A percentile compares a stretch with the other conserved stretches of the same genome.
phyloP scores from a whole-genome alignment of 2,888 invertebrate genomes.

The Volucella bombylans region DNA sequence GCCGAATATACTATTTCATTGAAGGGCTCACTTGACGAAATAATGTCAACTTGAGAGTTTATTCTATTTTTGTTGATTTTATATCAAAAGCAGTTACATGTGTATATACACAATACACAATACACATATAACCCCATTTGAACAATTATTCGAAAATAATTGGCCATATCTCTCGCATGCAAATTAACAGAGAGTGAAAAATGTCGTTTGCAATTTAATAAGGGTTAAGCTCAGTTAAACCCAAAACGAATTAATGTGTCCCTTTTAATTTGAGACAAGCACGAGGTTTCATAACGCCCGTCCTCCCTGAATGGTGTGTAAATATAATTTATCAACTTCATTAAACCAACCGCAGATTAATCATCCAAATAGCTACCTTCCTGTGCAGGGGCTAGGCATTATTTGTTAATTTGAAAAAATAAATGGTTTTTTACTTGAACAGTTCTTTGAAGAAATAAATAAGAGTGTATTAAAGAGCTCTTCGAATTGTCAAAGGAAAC shows the following conservation, averaged over 20 bases:
- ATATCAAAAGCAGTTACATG: slow-evolving; percentile 32
- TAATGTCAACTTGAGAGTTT: no score
- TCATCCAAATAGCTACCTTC: slow-evolving; percentile 28
- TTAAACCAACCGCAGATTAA: slow-evolving; percentile 62
- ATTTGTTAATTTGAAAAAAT: not conserved
- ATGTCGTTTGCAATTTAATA: slow-evolving; percentile 68
- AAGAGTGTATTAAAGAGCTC: no score
- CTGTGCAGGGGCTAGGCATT: slow-evolving; percentile 8
- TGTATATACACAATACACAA: slow-evolving; percentile 29
- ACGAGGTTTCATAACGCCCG: slow-evolving; percentile 13
- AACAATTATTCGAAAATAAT: slow-evolving; percentile 51
- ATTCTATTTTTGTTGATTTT: not conserved
- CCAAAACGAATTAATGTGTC: slow-evolving; percentile 64
- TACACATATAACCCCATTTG: slow-evolving; percentile 37
- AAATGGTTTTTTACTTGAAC: no score
- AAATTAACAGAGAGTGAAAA: slow-evolving; percentile 65
- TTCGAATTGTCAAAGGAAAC: no score
- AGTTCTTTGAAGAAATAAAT: no score
- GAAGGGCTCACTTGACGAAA: no score
- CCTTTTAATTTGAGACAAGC: slow-evolving; percentile 35
- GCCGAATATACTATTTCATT: no score
- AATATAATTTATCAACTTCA: slow-evolving; percentile 68
- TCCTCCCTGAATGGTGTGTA: slow-evolving; percentile 24
- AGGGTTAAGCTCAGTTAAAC: slow-evolving; percentile 67
- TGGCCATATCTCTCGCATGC: slow-evolving; percentile 43